Evolutionary conservation across 2,797 vertebrate genomes (phyloP), one percentile per base, ranked within the genome.

Genomic region (Takifugu rubripes): DNA sequence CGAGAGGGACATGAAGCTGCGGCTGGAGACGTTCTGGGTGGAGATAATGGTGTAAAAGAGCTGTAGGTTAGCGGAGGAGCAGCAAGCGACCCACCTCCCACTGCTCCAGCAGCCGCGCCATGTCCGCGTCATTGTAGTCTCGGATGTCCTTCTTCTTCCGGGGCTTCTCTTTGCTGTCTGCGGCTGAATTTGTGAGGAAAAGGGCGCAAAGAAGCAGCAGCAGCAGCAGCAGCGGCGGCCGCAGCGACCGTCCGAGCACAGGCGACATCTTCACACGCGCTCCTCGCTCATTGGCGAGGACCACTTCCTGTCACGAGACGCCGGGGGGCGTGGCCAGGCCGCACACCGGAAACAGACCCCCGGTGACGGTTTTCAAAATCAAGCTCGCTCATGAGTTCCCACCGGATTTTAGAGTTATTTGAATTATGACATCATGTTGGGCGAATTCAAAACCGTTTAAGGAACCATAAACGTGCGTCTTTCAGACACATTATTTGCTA

Each of bases 41-140:
- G 4, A 40, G 9, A 40, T 12, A 5, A 25, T 21, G 21, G 21
- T 21, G 21, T 21, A 21, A 21, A 21, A 21, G 1, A 21, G 21
- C 21, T 21, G 21, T 1, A 21, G 21, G 53, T 14, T 43, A 31
- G 44, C 49, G 11, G 16, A 16, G 46, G 49, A 25, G 9, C 21
- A 3, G 48, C 31, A 52, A 0, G 49, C 17, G 3, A 31, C 72
- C 3, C 60, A 97, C 96, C 96, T 98, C 96, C 96, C 96, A 98
- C 61, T 99, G 93, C 36, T 99, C 96, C 91, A 97, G 86, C 36
- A 98, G 92, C 66, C 95, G 91, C 0, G 96, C 96, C 96, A 99
- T 99, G 64, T 99, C 96, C 1, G 95, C 96, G 17, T 98, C 96
- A 62, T 98, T 97, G 81, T 97, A 98, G 72, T 98, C 96, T 46